Conservation (phyloP, 1,140 invertebrate genomes). For the Episyrphus balteatus region DNA sequence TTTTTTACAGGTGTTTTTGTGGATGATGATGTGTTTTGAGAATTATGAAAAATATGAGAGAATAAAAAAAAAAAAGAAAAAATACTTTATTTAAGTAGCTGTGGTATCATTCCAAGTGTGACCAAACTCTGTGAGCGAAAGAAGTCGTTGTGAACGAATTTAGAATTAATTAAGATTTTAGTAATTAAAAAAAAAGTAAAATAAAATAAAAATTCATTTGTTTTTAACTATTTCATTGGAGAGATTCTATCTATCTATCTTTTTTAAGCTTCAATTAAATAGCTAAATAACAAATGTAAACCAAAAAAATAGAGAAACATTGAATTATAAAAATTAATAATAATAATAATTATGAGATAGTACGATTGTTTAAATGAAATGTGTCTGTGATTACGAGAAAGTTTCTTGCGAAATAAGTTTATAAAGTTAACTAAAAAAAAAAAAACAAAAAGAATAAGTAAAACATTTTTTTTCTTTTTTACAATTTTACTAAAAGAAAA, state of each 20-base stretch:
- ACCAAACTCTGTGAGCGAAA: no score
- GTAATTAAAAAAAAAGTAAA: no score
- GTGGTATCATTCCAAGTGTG: no score
- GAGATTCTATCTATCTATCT: background rate
- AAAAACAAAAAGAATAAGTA: slow-evolving; percentile 9
- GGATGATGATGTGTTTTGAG: no score
- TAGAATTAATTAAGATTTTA: no score
- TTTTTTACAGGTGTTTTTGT: no score
- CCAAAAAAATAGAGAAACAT: background rate
- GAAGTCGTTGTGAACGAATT: no score
- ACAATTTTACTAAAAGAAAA: slow-evolving; percentile 9
- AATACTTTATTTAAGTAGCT: no score
- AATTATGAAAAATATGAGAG: no score
- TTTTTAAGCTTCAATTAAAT: background rate
- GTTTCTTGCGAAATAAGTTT: background rate
- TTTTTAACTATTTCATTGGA: slow-evolving; percentile 1
- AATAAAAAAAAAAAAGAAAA: no score
- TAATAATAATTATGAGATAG: background rate
- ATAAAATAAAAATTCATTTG: background rate
- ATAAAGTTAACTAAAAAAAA: background rate
- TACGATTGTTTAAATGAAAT: background rate
- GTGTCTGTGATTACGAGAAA: slow-evolving; percentile 1
- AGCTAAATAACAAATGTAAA: background rate
- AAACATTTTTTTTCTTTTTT: slow-evolving; percentile 3
- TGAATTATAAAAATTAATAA: slow-evolving; percentile 1